Base-by-base conservation (phyloP, 2,888 invertebrate species). In the Brenthis daphne region DNA sequence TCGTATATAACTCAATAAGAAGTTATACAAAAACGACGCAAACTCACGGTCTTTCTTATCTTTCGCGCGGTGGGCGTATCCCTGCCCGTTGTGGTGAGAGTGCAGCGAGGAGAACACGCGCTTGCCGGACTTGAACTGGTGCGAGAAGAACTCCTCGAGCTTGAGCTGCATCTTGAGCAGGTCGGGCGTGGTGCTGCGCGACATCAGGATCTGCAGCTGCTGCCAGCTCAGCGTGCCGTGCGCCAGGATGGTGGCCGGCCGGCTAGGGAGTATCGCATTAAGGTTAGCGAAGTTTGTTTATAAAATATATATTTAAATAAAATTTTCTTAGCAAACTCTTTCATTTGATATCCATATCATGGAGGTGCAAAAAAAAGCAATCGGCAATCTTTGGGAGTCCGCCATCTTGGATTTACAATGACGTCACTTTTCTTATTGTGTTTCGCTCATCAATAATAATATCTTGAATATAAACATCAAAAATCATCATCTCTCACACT, bases 81-180 rank as follows among this genome's bases (percentile, higher is more conserved):
- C 53, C 13, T 63, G 63, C 1, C 37, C 63, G 11, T 63, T 53
- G 16, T 37, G 78, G 71, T 90, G 90, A 65, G 89, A 87, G 63
- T 88, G 90, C 66, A 94, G 86, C 53, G 95, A 96, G 72, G 96
- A 96, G 84, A 99, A 97, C 5, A 98, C 98, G 2, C 98, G 94
- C 85, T 98, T 98, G 84, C 98, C 98, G 76, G 98, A 98, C 85
- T 98, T 98, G 85, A 99, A 98, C 92, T 99, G 99, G 86, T 99
- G 99, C 73, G 97, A 96, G 91, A 99, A 99, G 93, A 99, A 99
- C 89, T 99, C 98, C 79, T 98, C 98, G 50, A 99, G 94, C 83
- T 99, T 99, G 75, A 97, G 96, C 85, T 97, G 98, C 97, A 99
- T 99, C 93, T 99, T 99, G 61, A 99, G 93, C 70, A 99, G 93